Conservation (phyloP, 2,888 invertebrate species). For the Agriopis marginaria region DNA sequence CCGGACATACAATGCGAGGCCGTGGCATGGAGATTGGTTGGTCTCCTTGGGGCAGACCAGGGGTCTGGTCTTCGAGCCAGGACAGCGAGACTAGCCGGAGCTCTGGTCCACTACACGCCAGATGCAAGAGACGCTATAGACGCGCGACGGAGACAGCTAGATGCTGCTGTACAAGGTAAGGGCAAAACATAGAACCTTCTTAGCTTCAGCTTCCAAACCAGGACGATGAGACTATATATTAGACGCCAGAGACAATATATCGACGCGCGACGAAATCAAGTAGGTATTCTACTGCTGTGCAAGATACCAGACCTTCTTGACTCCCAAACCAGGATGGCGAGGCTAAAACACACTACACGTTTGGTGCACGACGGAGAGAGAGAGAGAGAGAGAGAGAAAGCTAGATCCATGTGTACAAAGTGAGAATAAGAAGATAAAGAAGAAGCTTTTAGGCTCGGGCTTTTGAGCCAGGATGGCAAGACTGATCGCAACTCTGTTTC, state of each 20-base stretch:
- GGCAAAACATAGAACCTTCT: background rate
- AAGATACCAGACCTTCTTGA: constrained; percentile 55
- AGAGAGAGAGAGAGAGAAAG: too few species aligned
- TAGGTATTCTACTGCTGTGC: constrained; percentile 53
- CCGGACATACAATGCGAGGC: constrained; percentile 91
- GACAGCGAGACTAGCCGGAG: constrained; percentile 86
- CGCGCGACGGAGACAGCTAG: constrained; percentile 90
- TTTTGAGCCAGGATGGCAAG: too few species aligned
- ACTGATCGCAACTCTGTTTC: too few species aligned
- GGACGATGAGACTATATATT: constrained; percentile 82
- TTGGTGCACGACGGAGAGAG: too few species aligned
- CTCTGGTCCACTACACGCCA: constrained; percentile 88
- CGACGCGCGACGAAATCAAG: too few species aligned
- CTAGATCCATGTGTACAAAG: too few species aligned
- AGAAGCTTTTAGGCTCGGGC: too few species aligned
- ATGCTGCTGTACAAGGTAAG: constrained; percentile 92
- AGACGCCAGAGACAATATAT: too few species aligned
- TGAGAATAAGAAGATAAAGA: too few species aligned
- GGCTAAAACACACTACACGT: too few species aligned
- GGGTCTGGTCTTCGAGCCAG: constrained; percentile 88
- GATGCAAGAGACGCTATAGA: constrained; percentile 89
- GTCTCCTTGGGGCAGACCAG: constrained; percentile 88
- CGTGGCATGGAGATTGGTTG: constrained; percentile 94
- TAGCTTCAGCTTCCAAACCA: constrained; percentile 74
- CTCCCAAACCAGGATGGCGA: too few species aligned